These are phyloP conservation scores for Pempheris klunzingeri DNA, from an alignment of 2,797 vertebrate species.

Conservation along the genomic window DNA sequence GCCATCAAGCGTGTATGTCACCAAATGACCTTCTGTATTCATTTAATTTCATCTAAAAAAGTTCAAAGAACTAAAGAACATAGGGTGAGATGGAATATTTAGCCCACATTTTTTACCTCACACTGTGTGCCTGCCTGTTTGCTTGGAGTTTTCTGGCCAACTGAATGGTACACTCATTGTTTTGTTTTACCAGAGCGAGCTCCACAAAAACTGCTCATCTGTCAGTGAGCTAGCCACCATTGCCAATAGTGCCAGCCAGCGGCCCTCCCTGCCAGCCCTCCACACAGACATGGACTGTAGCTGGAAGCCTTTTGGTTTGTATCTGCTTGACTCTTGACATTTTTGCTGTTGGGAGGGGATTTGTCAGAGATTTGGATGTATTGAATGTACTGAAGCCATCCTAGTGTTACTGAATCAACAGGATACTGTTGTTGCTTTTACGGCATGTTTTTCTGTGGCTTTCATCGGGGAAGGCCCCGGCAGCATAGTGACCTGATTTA, in stretches of 20 bases:
- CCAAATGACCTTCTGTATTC: not conserved
- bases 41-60: not conserved
- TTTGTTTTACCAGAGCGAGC: slow-evolving; percentile 87
- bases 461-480: not conserved
- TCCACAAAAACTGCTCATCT: slow-evolving; percentile 93
- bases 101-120: not conserved
- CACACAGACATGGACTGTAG: slow-evolving; percentile 88
- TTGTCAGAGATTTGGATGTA: not conserved
- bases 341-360: not conserved
- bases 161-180: slow-evolving; percentile 8
- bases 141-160: not conserved
- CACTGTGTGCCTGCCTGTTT: not conserved
- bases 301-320: slow-evolving; percentile 96
- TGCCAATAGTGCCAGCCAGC: slow-evolving; percentile 15
- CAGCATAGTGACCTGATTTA: too few species aligned
- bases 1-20: too few species aligned
- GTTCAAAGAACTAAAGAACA: too few species aligned
- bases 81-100: not conserved
- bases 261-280: slow-evolving; percentile 50
- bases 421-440: not conserved
- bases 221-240: slow-evolving; percentile 57
- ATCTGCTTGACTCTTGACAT: not conserved
- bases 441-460: not conserved
- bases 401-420: too few species aligned
- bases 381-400: not conserved